Base-by-base conservation (phyloP, 2,888 invertebrate genomes). In the Yponomeuta plumbellus region DNA sequence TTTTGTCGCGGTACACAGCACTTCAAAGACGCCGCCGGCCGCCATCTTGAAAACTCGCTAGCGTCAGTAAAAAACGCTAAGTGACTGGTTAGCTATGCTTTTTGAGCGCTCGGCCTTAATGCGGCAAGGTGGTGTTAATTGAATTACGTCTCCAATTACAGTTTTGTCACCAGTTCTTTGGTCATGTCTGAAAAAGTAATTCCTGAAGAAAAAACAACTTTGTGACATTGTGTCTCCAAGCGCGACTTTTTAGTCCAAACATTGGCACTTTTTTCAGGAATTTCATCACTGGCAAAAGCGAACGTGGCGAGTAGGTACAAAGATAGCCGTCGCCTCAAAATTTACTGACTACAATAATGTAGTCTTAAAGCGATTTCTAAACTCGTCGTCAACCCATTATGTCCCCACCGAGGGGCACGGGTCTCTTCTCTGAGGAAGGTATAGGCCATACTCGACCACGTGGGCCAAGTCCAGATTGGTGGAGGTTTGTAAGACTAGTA, bases 21-120 rank as follows among this genome's bases (percentile, higher is more conserved):
- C 80, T 75, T 82, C 80, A 85, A 85, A 85, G 77, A 74, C 66
- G 73, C 84, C 84, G 85, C 75, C 34, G 17, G 61, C n/a, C 61
- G 23, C 26, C 61, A 61, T 61, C 61, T 61, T 61, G 61, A 10
- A 61, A 26, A 26, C 17, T 59, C 21, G 11, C 21, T 61, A 61
- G 22, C 22, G 58, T 22, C 61, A 23, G 23, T 34, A 61, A 26
- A 59, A 61, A 61, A 61, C 23, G 21, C 59, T 59, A 21, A 21
- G 59, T 23, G 22, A 59, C 23, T 22, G 11, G 22, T 58, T 58
- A 58, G 20, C n/a, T 58, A 58, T 58, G 58, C 58, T 58, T 58
- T 58, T 20, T 58, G 58, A 22, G 58, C 58, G 1, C 21, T 58
- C 21, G 11, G 22, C 58, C 20, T 58, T 21, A 58, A 20, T 21